These are phyloP conservation scores for Stegostoma tigrinum DNA, from an alignment of 2,113 vertebrate genomes.

Conservation along the genomic window DNA sequence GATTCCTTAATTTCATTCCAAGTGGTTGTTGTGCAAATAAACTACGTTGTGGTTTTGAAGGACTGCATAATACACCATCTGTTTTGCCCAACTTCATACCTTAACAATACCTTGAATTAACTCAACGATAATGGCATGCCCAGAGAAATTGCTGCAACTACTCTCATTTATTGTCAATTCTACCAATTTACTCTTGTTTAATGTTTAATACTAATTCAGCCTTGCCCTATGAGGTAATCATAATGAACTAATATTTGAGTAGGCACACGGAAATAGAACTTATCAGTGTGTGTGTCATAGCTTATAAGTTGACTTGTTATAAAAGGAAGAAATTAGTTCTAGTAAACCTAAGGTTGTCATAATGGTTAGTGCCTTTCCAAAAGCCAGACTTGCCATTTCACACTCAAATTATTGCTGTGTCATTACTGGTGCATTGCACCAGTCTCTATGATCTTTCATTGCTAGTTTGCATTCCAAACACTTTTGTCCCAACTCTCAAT, in stretches of 20 bases:
- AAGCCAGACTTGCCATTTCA: background rate
- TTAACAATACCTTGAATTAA: background rate
- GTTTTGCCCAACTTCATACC: background rate
- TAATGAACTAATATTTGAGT: background rate
- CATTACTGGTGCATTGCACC: background rate
- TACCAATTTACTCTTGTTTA: background rate
- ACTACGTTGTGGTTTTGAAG: background rate
- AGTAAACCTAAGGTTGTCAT: background rate
- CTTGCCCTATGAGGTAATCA: background rate
- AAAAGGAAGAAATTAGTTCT: background rate
- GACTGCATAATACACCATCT: background rate
- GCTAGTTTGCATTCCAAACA: background rate
- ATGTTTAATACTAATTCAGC: background rate
- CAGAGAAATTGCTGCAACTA: background rate
- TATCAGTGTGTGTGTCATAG: background rate
- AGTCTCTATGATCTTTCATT: background rate
- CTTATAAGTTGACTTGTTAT: background rate
- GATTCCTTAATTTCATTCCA: background rate
- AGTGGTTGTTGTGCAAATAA: background rate
- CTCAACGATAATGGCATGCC: background rate
- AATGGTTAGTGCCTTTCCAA: background rate
- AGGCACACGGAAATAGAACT: background rate
- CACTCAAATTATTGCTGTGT: background rate
- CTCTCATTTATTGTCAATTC: background rate
- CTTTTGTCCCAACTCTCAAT: background rate